These are phyloP conservation scores for Sitta carolinensis DNA, from an alignment of 2,797 vertebrate genomes.

Conservation along the genomic window DNA sequence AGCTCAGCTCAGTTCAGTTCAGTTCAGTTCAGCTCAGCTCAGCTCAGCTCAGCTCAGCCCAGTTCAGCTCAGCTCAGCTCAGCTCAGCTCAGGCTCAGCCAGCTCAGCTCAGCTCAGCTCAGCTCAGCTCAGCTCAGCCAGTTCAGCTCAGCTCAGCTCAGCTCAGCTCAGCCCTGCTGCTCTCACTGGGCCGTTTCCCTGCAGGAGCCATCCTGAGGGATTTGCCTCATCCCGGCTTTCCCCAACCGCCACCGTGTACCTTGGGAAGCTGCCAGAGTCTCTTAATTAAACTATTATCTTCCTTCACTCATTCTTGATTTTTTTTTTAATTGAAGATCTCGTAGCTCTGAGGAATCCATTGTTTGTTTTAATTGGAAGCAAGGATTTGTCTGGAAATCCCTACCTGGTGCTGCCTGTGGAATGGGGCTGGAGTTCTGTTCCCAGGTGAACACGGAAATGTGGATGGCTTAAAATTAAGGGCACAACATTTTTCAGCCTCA, in stretches of 20 bases:
- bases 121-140: too few species aligned
- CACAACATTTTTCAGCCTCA: too few species aligned
- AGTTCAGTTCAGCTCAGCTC: too few species aligned
- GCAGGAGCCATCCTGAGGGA: conserved; percentile 68
- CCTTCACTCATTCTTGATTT: neutral
- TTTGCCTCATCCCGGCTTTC: too few species aligned
- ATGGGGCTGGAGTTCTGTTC: neutral
- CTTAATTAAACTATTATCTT: conserved; percentile 81
- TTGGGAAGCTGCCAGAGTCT: conserved; percentile 73
- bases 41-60: too few species aligned
- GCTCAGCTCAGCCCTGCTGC: too few species aligned
- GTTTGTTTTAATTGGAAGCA: conserved; percentile 74
- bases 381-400: conserved; percentile 57
- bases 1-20: too few species aligned
- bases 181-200: too few species aligned
- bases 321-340: conserved; percentile 42
- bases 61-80: too few species aligned
- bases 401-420: neutral
- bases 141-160: too few species aligned
- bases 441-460: neutral
- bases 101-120: too few species aligned
- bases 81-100: too few species aligned
- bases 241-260: conserved; percentile 67
- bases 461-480: neutral
- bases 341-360: conserved; percentile 71